These are phyloP conservation scores for Boleophthalmus pectinirostris DNA, from an alignment of 2,113 vertebrate species.

Conservation along the genomic window DNA sequence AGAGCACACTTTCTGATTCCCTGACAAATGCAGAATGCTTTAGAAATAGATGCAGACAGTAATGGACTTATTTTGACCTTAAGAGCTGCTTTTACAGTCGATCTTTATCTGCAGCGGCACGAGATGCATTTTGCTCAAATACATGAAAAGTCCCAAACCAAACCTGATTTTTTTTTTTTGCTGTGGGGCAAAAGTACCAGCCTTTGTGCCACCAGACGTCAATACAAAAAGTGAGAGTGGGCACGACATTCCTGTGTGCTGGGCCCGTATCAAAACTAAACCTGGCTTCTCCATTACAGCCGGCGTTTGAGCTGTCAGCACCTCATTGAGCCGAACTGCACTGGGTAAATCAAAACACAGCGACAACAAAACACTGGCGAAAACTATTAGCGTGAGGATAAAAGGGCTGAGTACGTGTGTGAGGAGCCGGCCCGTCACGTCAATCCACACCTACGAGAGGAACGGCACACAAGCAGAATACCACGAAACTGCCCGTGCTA, in stretches of 20 bases:
- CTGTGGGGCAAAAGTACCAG: not conserved
- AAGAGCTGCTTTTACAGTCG: no score
- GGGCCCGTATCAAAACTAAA: slow-evolving; percentile 30
- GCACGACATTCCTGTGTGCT: slow-evolving; percentile 1
- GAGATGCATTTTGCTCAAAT: no score
- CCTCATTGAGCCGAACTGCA: slow-evolving; percentile 29
- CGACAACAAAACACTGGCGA: slow-evolving; percentile 26
- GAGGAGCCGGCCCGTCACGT: slow-evolving; percentile 39
- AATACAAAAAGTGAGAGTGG: not conserved
- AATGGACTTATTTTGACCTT: no score
- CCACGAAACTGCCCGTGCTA: no score
- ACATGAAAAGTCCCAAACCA: no score
- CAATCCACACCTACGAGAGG: slow-evolving; percentile 7
- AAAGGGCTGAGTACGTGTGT: slow-evolving; percentile 16
- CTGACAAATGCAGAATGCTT: no score
- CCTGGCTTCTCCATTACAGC: not conserved
- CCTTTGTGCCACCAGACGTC: not conserved
- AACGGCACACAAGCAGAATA: slow-evolving; percentile 8
- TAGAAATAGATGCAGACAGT: no score
- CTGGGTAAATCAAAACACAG: slow-evolving; percentile 26
- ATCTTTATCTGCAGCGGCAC: no score
- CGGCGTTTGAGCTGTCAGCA: slow-evolving; percentile 23
- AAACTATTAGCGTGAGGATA: slow-evolving; percentile 38
- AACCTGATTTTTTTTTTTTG: no score
- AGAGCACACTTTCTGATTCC: no score